These are phyloP conservation scores for Linepithema humile DNA, from an alignment of 1,140 invertebrate species.

Conservation along the genomic window DNA sequence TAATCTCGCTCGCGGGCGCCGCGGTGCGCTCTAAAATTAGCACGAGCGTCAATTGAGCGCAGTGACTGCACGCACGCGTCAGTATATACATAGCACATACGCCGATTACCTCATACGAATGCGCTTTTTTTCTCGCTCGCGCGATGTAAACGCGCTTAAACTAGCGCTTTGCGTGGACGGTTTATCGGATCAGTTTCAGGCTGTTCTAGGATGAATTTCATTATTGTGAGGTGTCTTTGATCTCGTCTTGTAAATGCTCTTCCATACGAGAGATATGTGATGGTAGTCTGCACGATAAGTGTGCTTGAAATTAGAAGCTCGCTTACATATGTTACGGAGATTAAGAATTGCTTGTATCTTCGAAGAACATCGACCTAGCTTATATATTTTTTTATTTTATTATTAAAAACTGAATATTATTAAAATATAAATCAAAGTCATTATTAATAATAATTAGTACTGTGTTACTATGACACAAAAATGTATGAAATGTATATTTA, in stretches of 20 bases:
- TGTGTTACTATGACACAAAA: background rate
- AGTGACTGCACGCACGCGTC: constrained; percentile 38
- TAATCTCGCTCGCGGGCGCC: constrained; percentile 57
- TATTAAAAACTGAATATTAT: background rate
- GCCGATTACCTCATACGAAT: constrained; percentile 45
- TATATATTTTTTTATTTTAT: too few relatives aligned
- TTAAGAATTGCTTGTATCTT: background rate
- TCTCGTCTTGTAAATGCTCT: background rate
- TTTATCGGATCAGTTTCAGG: constrained; percentile 22
- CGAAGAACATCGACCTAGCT: background rate
- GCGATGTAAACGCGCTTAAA: constrained; percentile 29
- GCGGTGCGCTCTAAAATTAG: constrained; percentile 66
- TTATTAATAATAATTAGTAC: background rate
- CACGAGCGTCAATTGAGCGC: constrained; percentile 47
- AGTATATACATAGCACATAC: constrained; percentile 12
- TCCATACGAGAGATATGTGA: background rate
- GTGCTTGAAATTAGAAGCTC: background rate
- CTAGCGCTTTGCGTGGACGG: background rate
- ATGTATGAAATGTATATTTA: background rate
- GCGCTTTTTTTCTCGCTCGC: background rate
- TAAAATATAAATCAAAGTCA: background rate
- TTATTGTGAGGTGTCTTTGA: constrained; percentile 24
- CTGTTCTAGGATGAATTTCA: constrained; percentile 23
- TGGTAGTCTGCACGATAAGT: constrained; percentile 11
- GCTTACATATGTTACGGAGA: background rate